Percentiles rank a stretch among this genome's conserved stretches.
These are phyloP conservation scores for Clepsis dumicolana DNA, from an alignment of 2,888 invertebrate species.

Conservation along the genomic window DNA sequence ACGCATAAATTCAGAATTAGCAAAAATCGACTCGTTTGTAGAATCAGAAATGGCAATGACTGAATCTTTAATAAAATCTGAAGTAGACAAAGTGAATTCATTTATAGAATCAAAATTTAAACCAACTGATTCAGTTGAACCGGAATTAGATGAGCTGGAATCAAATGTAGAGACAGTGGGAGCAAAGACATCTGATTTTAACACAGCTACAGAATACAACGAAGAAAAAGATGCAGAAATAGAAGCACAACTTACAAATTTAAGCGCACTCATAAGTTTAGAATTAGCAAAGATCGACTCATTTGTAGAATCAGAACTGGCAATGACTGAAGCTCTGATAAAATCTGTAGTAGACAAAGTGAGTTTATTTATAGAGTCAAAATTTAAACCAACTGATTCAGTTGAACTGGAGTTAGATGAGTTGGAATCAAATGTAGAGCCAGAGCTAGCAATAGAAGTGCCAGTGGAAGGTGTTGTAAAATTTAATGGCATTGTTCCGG, in stretches of 20 bases:
- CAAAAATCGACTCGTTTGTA: not conserved
- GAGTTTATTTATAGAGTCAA: slow-evolving; percentile 1
- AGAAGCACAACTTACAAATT: slow-evolving; percentile 14
- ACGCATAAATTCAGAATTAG: too few species aligned
- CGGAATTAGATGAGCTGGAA: too few species aligned
- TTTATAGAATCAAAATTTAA: too few species aligned
- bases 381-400: not conserved
- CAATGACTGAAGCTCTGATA: slow-evolving; percentile 6
- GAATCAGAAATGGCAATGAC: slow-evolving; percentile 6
- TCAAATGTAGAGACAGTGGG: too few species aligned
- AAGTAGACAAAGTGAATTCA: not conserved
- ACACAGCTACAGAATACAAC: too few species aligned
- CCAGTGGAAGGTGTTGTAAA: slow-evolving; percentile 3
- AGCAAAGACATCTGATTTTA: too few species aligned
- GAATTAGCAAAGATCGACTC: too few species aligned
- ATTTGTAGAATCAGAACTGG: slow-evolving; percentile 19
- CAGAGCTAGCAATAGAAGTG: not conserved
- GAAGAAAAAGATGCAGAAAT: slow-evolving; percentile 9
- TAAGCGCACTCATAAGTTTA: too few species aligned
- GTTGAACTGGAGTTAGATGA: not conserved
- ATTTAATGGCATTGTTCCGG: slow-evolving; percentile 12
- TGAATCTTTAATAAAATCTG: slow-evolving; percentile 4
- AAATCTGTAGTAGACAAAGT: not conserved
- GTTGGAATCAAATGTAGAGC: not conserved
- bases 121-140: too few species aligned